Evolutionary conservation across 1,140 invertebrate species (phyloP).

Genomic region (Bombus huntii): DNA sequence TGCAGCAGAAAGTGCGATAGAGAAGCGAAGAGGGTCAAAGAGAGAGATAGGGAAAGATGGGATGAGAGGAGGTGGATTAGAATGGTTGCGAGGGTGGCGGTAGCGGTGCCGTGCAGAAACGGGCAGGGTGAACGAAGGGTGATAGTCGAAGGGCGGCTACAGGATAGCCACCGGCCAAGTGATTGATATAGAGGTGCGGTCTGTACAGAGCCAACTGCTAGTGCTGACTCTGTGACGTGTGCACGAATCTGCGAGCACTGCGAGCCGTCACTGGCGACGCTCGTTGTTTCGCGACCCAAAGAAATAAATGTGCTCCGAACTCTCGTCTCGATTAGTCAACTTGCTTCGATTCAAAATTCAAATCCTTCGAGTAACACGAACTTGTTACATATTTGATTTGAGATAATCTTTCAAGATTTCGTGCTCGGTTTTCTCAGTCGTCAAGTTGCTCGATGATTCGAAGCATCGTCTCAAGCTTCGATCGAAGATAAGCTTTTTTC

Average conservation of each 20-base stretch:
- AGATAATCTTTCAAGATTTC: neutral
- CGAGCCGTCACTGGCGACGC: slow-evolving; percentile 70
- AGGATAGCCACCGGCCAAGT: slow-evolving; percentile 77
- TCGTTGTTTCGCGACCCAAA: slow-evolving; percentile 57
- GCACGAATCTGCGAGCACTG: slow-evolving; percentile 77
- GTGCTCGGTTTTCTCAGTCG: too few relatives aligned
- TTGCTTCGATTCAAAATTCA: too few relatives aligned
- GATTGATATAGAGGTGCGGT: slow-evolving; percentile 83
- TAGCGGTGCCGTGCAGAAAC: slow-evolving; percentile 56
- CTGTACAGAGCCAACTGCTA: slow-evolving; percentile 77
- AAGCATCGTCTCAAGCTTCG: too few relatives aligned
- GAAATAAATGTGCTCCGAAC: slow-evolving; percentile 60
- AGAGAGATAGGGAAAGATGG: slow-evolving; percentile 52
- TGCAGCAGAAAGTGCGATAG: slow-evolving; percentile 59
- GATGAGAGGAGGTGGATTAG: slow-evolving; percentile 43
- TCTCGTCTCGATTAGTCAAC: slow-evolving; percentile 20
- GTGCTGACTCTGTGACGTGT: slow-evolving; percentile 82
- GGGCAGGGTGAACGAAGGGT: slow-evolving; percentile 66
- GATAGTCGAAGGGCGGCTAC: slow-evolving; percentile 74
- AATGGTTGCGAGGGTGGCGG: slow-evolving; percentile 26
- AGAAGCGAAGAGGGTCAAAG: slow-evolving; percentile 47
- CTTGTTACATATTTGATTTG: too few relatives aligned
- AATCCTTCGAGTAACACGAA: neutral
- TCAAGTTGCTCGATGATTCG: too few relatives aligned
- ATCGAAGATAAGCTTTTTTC: too few relatives aligned